phyloP scores from a whole-genome alignment of 2,888 invertebrate species.

The Agelastica alni region DNA sequence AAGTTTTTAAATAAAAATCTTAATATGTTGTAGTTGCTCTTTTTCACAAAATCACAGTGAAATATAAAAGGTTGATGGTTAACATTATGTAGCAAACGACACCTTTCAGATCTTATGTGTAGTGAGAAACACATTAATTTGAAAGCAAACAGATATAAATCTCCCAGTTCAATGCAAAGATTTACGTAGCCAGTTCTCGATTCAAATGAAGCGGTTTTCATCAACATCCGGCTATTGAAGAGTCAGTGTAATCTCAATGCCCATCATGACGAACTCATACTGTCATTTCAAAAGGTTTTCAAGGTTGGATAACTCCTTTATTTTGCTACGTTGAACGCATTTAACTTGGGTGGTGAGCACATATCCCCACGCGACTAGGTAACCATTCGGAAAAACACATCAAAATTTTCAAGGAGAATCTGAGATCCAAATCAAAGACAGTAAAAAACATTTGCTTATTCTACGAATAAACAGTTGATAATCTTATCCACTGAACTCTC shows the following conservation, averaged over 20 bases:
- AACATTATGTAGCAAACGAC: slow-evolving; percentile 19
- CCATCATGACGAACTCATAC: slow-evolving; percentile 30
- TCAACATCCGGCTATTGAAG: slow-evolving; percentile 39
- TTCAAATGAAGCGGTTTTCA: slow-evolving; percentile 41
- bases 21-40: too few species aligned
- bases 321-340: slow-evolving; percentile 5
- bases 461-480: slow-evolving; percentile 75
- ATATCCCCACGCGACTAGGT: too few species aligned
- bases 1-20: too few species aligned
- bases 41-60: too few species aligned
- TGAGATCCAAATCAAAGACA: background rate
- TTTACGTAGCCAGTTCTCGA: slow-evolving; percentile 43
- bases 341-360: background rate
- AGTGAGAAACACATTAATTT: slow-evolving; percentile 42
- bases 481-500: slow-evolving; percentile 76
- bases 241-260: slow-evolving; percentile 31
- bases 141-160: slow-evolving; percentile 43
- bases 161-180: slow-evolving; percentile 43
- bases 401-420: background rate
- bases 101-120: slow-evolving; percentile 14
- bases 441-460: slow-evolving; percentile 75
- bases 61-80: too few species aligned
- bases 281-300: slow-evolving; percentile 25
- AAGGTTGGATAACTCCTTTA: slow-evolving; percentile 18
- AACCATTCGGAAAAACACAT: background rate